Evolutionary conservation across 2,113 vertebrate species (phyloP).

Genomic region (Melanocharis versteri): DNA sequence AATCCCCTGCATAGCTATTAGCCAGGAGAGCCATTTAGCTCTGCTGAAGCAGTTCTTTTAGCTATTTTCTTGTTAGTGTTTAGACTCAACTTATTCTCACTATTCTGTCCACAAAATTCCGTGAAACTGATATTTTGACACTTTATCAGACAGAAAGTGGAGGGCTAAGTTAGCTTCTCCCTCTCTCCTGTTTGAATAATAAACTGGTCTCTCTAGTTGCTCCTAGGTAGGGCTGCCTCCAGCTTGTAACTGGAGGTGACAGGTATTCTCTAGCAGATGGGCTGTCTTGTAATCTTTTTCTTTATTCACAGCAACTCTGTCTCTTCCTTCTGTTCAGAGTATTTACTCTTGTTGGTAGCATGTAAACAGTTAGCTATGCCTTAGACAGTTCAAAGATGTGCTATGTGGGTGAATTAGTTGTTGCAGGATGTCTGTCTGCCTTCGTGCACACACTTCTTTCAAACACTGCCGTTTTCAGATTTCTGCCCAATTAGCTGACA

Average conservation of each 20-base stretch:
- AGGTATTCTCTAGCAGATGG: slow-evolving; percentile 52
- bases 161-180: slow-evolving; percentile 45
- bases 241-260: slow-evolving; percentile 61
- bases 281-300: slow-evolving; percentile 54
- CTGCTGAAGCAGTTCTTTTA: background rate
- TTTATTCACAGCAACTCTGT: slow-evolving; percentile 47
- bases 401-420: slow-evolving; percentile 31
- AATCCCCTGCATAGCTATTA: slow-evolving; percentile 10
- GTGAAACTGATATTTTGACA: slow-evolving; percentile 70
- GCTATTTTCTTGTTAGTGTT: slow-evolving; percentile 57
- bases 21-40: slow-evolving; percentile 36
- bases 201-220: slow-evolving; percentile 66
- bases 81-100: slow-evolving; percentile 12
- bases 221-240: slow-evolving; percentile 36
- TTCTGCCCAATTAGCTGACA: slow-evolving; percentile 67
- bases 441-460: slow-evolving; percentile 5
- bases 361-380: slow-evolving; percentile 44
- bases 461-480: slow-evolving; percentile 5
- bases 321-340: slow-evolving; percentile 52
- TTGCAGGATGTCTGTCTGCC: slow-evolving; percentile 51
- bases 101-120: slow-evolving; percentile 18
- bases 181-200: slow-evolving; percentile 64
- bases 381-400: slow-evolving; percentile 54
- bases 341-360: slow-evolving; percentile 56
- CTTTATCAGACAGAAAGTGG: slow-evolving; percentile 1